Conservation (phyloP, 2,888 invertebrate genomes). For the Zeuzera pyrina region DNA sequence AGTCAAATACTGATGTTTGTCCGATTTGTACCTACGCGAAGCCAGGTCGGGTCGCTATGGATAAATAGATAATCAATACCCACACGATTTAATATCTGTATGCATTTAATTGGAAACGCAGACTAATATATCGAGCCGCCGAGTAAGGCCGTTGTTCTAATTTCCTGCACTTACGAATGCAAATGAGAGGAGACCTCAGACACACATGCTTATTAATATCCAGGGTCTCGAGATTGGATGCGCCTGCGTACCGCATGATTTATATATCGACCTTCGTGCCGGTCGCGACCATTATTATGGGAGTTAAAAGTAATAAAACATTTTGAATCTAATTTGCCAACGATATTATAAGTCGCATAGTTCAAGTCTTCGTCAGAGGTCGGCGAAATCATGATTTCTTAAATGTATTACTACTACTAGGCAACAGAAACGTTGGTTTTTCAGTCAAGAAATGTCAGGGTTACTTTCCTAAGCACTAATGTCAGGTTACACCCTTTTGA, state of each 20-base stretch:
- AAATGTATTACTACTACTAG: too few species aligned
- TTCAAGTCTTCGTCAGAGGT: conserved; percentile 26
- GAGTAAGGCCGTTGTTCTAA: conserved; percentile 38
- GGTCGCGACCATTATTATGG: conserved; percentile 3
- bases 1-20: too few species aligned
- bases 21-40: not conserved
- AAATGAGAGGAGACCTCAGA: conserved; percentile 35
- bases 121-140: not conserved
- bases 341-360: conserved; percentile 5
- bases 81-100: too few species aligned
- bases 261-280: conserved; percentile 22
- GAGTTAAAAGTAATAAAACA: conserved; percentile 1
- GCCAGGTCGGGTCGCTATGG: too few species aligned
- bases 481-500: too few species aligned
- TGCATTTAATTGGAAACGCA: not conserved
- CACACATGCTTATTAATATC: conserved; percentile 14
- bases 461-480: too few species aligned
- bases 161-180: conserved; percentile 35
- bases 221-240: conserved; percentile 23
- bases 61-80: too few species aligned
- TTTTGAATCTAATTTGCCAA: not conserved
- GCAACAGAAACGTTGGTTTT: too few species aligned
- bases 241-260: conserved; percentile 20
- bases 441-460: too few species aligned
- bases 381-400: conserved; percentile 28